Conservation (phyloP, 1,140 invertebrate species). For the Euwallacea fornicatus region DNA sequence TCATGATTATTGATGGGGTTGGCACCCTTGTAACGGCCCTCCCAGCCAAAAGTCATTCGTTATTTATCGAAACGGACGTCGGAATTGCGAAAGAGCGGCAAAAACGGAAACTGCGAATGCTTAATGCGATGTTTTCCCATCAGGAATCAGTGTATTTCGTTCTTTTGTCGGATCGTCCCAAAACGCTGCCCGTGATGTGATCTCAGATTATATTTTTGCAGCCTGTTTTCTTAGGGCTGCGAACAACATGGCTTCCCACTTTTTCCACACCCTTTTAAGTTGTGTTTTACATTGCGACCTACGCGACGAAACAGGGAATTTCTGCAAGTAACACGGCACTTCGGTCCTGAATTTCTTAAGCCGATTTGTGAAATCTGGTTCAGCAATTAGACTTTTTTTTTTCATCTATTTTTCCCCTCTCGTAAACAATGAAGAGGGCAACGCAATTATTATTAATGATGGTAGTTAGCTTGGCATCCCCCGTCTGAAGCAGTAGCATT, state of each 20-base stretch:
- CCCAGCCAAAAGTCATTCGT: conserved; percentile 46
- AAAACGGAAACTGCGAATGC: conserved; percentile 37
- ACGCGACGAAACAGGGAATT: no score
- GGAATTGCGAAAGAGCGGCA: conserved; percentile 39
- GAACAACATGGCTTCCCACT: no score
- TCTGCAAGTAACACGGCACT: no score
- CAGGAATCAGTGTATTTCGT: conserved; percentile 17
- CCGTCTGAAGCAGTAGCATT: not conserved
- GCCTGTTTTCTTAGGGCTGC: no score
- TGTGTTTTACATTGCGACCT: no score
- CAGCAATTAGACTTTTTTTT: not conserved
- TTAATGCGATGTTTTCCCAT: conserved; percentile 29
- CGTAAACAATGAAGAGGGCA: not conserved
- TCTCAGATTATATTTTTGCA: conserved; percentile 1
- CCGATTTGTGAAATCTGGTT: no score
- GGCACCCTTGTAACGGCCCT: conserved; percentile 43
- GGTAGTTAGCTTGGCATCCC: not conserved
- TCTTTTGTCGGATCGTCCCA: conserved; percentile 16
- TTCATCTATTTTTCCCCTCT: not conserved
- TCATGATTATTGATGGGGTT: conserved; percentile 51
- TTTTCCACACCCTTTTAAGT: no score
- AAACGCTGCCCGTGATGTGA: not conserved
- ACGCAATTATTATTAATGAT: conserved; percentile 5
- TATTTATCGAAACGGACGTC: conserved; percentile 45
- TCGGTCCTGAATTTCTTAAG: no score